Evolutionary conservation across 2,888 invertebrate genomes (phyloP), one percentile per base, ranked within the genome.

Genomic region (Aricia artaxerxes): DNA sequence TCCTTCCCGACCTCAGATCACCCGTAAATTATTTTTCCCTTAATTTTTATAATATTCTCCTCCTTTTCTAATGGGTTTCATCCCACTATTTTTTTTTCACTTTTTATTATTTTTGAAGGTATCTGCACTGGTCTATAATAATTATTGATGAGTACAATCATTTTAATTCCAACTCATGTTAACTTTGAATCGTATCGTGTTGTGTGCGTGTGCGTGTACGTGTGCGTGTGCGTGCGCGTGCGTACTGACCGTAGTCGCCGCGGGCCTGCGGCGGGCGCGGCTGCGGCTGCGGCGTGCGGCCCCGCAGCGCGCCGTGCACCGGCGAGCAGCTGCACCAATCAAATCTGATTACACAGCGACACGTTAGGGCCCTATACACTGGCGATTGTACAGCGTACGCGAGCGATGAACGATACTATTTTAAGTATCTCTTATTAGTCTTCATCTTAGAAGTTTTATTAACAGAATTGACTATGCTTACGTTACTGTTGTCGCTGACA

Each of bases 221-320:
- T 78, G 80, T 73, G 57, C 2, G 77, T 75, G 82, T 79, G 81
- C 79, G 82, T 9, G 82, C 75, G 83, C 31, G 81, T 11, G 76
- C 80, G 81, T 86, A 97, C 98, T 97, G 96, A 98, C 98, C 98
- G 95, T 98, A 98, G 92, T 98, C 98, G 85, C 97, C 97, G 87
- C 97, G 96, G 84, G 97, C 97, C 96, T 97, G 95, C 83, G 93
- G 93, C 84, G 93, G 91, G 82, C 94, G 92, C 86, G 90, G 89
- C 89, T 90, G 89, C 86, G 93, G 93, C 89, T 92, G 94, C 87
- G 94, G 92, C 88, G 93, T 92, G 91, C 94, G 93, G 77, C 97
- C 95, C 87, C 96, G 96, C 94, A 97, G 95, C 95, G 97, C 96
- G 82, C 96, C 96, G 93, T 96, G 96, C 89, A 96, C 96, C 84